Conservation (phyloP, 1,140 invertebrate species). For the Mya arenaria region DNA sequence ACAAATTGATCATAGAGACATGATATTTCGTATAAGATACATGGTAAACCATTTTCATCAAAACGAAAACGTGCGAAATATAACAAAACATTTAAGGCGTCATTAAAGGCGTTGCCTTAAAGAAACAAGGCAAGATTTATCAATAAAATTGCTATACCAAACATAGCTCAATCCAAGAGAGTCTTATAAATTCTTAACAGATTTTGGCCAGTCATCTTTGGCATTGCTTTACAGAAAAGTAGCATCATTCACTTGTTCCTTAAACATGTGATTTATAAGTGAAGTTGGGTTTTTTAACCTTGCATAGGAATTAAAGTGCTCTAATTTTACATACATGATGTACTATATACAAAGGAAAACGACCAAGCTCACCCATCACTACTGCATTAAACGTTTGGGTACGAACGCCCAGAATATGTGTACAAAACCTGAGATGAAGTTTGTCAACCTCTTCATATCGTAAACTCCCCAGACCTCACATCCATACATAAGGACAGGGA, state of each 20-base stretch:
- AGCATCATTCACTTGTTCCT: too few relatives aligned
- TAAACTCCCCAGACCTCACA: conserved; percentile 34
- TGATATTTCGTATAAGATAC: too few relatives aligned
- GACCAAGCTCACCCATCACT: conserved; percentile 14
- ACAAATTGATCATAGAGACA: too few relatives aligned
- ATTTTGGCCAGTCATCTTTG: not conserved
- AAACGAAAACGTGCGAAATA: too few relatives aligned
- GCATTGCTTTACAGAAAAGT: too few relatives aligned
- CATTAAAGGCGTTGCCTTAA: too few relatives aligned
- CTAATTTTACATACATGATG: conserved; percentile 32
- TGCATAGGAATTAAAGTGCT: conserved; percentile 14
- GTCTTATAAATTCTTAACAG: not conserved
- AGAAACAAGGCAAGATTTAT: not conserved
- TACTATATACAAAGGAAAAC: conserved; percentile 23
- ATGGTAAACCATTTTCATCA: too few relatives aligned
- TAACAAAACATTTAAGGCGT: too few relatives aligned
- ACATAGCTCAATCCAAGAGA: not conserved
- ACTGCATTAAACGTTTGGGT: conserved; percentile 12
- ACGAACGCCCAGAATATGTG: conserved; percentile 9
- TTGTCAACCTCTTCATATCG: conserved; percentile 1
- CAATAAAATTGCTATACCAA: not conserved
- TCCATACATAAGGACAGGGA: conserved; percentile 40
- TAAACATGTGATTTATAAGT: too few relatives aligned
- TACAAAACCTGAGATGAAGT: conserved; percentile 30
- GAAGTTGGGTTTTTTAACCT: conserved; percentile 27